Conservation (phyloP, 2,113 vertebrate genomes). For the Strix aluco region DNA sequence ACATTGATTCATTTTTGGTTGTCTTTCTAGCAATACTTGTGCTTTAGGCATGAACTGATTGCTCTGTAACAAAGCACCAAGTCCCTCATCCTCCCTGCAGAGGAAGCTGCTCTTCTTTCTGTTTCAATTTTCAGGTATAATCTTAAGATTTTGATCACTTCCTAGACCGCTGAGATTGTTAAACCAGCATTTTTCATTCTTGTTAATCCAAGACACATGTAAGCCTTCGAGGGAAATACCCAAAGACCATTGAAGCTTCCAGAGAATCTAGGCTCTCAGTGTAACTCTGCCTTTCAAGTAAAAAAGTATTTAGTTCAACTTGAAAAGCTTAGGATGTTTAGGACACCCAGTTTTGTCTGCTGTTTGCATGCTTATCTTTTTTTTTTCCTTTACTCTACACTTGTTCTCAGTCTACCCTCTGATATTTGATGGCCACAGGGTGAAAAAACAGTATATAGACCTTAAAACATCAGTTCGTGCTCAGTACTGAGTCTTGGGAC, state of each 20-base stretch:
- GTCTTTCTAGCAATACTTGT: no score
- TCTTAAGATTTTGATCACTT: neutral
- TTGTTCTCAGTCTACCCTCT: neutral
- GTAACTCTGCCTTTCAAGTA: neutral
- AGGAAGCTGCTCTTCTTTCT: neutral
- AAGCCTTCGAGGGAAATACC: neutral
- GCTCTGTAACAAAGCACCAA: neutral
- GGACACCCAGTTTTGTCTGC: neutral
- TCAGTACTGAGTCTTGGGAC: neutral
- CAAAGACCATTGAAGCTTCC: neutral
- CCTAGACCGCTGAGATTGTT: neutral
- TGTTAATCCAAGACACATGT: neutral
- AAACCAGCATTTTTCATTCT: neutral
- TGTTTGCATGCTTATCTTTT: neutral
- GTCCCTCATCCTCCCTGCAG: neutral
- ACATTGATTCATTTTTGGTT: neutral
- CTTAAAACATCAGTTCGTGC: neutral
- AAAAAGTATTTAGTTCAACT: neutral
- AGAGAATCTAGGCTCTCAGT: neutral
- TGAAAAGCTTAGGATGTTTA: neutral
- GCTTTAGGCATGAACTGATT: accelerated
- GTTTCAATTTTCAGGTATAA: neutral
- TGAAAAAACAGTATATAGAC: neutral
- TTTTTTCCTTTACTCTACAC: neutral
- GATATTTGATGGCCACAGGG: no score